These are phyloP conservation scores for Coracopsis vasa DNA, from an alignment of 2,113 vertebrate species.

Conservation along the genomic window DNA sequence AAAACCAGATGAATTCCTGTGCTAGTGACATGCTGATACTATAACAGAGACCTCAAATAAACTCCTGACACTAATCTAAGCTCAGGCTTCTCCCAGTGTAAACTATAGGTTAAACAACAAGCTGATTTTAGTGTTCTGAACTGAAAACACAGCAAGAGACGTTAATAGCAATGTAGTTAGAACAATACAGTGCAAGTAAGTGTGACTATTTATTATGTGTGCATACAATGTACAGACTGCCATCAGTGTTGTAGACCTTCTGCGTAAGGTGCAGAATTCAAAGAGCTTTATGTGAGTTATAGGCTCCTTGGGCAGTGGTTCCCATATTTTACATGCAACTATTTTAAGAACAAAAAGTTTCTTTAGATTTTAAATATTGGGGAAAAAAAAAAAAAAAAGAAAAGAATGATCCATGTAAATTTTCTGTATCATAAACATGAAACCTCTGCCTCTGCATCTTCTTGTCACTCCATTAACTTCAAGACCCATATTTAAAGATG, in stretches of 20 bases:
- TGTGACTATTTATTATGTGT: background rate
- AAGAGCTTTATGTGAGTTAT: background rate
- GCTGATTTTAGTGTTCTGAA: background rate
- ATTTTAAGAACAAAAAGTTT: background rate
- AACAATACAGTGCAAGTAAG: background rate
- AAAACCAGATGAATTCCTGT: constrained; percentile 58
- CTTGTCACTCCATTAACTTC: background rate
- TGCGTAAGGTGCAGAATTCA: background rate
- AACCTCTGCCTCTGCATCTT: background rate
- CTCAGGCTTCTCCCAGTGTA: constrained; percentile 34
- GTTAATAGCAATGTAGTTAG: constrained; percentile 1
- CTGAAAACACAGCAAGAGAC: background rate
- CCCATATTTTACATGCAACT: fast-evolving
- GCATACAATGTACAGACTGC: background rate
- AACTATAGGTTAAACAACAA: background rate
- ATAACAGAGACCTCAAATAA: constrained; percentile 68
- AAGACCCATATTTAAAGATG: background rate
- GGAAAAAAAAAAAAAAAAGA: background rate
- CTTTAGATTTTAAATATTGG: background rate
- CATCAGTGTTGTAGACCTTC: background rate
- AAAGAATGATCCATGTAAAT: background rate
- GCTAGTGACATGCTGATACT: constrained; percentile 19
- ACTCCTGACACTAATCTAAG: constrained; percentile 53
- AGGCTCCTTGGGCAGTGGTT: background rate
- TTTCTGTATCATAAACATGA: background rate